Evolutionary conservation across 1,140 invertebrate species (phyloP), one percentile per base, ranked within the genome.

Genomic region (Melitaea cinxia): DNA sequence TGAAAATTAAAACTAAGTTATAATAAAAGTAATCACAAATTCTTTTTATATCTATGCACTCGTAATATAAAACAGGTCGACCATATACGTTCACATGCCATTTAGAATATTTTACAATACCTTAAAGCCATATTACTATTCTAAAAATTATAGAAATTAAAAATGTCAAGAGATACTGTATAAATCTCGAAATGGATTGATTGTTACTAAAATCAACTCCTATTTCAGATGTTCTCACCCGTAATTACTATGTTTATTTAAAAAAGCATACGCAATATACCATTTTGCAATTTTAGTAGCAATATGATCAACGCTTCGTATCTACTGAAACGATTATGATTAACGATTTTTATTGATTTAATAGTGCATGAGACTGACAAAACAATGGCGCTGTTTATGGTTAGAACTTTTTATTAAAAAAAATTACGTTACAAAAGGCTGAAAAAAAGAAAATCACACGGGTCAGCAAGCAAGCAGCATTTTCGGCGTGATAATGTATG

Each of bases 381-480:
- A 53, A 63, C 35, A 68, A 64, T 63, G 33, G 49, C 39, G 35
- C 30, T 30, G 33, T 17, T 10, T 28, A 58, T 24, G 26, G 64
- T 55, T 26, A 52, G 33, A 50, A 24, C 63, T 26, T 50, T 35
- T 54, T 66, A 17, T 70, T n/a, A 42, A 42, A 68, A 19, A 57
- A 52, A 60, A 26, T 61, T 49, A 56, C 54, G 23, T 45, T 19
- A 21, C n/a, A 47, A 65, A 53, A 68, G 76, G 78, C 77, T 81
- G 74, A 80, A 79, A 83, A 77, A 70, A 77, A 75, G 60, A 75
- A 73, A 81, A 74, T 77, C 76, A 79, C 78, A 80, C 73, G 77
- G 77, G 61, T 77, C 71, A 78, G 77, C 80, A 87, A 85, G 87
- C 87, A 84, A 84, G 78, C 82, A 47, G 9, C 19, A 47, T 19